These are phyloP conservation scores for Rhagonycha fulva DNA, from an alignment of 2,888 invertebrate genomes.

Conservation along the genomic window DNA sequence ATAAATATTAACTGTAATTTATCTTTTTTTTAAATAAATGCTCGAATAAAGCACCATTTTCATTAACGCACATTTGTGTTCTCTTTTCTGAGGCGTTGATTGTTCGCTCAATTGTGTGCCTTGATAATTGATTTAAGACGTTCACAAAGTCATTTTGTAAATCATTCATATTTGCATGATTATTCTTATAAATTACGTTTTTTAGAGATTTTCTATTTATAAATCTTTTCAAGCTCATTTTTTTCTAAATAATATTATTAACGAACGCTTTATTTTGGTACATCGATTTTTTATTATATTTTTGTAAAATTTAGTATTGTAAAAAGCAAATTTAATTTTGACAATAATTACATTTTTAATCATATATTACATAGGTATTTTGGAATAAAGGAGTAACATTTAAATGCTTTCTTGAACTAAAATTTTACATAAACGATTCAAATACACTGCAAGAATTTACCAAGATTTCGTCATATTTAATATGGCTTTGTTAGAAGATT, in stretches of 20 bases:
- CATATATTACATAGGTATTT: no score
- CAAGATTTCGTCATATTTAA: no score
- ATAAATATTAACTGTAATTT: neutral
- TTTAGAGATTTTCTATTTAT: neutral
- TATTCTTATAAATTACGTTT: neutral
- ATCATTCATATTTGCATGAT: neutral
- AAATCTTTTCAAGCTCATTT: no score
- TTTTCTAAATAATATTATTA: no score
- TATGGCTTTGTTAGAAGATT: no score
- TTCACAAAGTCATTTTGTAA: neutral
- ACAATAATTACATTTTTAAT: no score
- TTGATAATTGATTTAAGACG: neutral
- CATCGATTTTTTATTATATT: neutral
- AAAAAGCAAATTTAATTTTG: no score
- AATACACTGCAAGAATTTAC: no score
- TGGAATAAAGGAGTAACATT: no score
- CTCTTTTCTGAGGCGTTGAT: neutral
- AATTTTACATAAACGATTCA: no score
- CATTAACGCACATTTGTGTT: neutral
- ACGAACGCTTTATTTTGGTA: neutral
- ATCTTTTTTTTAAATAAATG: neutral
- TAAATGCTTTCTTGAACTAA: no score
- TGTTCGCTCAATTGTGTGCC: neutral
- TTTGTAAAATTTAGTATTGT: neutral
- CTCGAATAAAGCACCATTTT: neutral